Conservation (phyloP, 2,113 vertebrate genomes). For the Rostratula benghalensis region DNA sequence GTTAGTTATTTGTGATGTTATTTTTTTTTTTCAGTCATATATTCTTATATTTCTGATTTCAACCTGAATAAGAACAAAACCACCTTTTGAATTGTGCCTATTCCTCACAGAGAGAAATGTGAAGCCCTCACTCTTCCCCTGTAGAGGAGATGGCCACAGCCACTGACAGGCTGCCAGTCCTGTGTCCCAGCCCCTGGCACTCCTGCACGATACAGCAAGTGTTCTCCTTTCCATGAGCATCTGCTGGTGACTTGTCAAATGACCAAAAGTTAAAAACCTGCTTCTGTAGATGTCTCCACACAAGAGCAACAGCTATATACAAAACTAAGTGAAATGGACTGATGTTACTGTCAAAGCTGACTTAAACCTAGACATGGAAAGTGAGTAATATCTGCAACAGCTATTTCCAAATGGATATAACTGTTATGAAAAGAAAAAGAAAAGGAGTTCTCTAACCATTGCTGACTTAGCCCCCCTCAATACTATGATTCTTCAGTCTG, state of each 20-base stretch:
- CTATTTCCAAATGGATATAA: not conserved
- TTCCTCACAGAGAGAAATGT: not conserved
- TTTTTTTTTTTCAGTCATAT: not conserved
- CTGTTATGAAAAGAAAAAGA: not conserved
- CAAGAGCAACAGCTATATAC: not conserved
- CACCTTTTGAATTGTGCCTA: not conserved
- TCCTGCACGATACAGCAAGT: not conserved
- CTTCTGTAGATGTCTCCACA: not conserved
- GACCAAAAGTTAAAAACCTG: not conserved
- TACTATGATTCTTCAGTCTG: not conserved
- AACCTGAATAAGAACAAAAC: not conserved
- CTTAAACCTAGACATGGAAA: not conserved
- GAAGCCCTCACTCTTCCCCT: not conserved
- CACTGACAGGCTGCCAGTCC: too few species aligned
- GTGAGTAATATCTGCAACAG: not conserved
- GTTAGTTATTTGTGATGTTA: not conserved
- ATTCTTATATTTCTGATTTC: not conserved
- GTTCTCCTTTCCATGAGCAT: not conserved
- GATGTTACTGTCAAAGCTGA: not conserved
- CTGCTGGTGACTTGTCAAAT: not conserved
- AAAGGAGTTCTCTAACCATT: not conserved
- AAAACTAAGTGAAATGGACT: not conserved
- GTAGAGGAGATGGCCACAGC: not conserved
- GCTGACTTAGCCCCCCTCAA: not conserved
- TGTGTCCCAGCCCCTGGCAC: not conserved